Conservation (phyloP, 2,113 vertebrate species). For the Ptilorrhoa leucosticta region DNA sequence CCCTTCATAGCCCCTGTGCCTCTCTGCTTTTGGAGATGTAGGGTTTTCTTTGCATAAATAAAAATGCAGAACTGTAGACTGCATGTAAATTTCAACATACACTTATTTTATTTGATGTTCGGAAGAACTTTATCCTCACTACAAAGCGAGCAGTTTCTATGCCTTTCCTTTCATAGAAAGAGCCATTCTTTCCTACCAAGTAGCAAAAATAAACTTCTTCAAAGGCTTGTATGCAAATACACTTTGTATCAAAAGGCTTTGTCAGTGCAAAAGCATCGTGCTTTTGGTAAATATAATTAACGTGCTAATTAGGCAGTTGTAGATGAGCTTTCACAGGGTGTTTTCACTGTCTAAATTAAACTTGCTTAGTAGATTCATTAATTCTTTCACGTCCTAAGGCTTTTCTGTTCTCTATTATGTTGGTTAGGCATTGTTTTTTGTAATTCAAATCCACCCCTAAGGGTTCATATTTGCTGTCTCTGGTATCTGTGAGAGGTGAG, state of each 20-base stretch:
- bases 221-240: background rate
- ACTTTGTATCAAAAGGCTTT: background rate
- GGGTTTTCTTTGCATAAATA: background rate
- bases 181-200: background rate
- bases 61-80: accelerated
- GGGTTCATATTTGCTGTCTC: background rate
- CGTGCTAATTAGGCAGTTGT: background rate
- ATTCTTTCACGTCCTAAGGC: background rate
- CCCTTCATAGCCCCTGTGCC: no score
- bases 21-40: background rate
- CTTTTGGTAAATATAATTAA: background rate
- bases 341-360: background rate
- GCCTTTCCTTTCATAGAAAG: background rate
- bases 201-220: background rate
- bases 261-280: background rate
- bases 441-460: background rate
- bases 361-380: background rate
- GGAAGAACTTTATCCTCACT: background rate
- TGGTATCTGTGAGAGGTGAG: background rate
- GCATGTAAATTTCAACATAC: accelerated
- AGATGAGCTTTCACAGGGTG: background rate
- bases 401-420: background rate
- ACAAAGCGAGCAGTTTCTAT: background rate
- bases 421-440: background rate
- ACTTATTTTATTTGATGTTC: background rate